Evolutionary conservation across 2,888 invertebrate species (phyloP), one percentile per base, ranked within the genome.

Genomic region (Acanthosepion pharaonis): DNA sequence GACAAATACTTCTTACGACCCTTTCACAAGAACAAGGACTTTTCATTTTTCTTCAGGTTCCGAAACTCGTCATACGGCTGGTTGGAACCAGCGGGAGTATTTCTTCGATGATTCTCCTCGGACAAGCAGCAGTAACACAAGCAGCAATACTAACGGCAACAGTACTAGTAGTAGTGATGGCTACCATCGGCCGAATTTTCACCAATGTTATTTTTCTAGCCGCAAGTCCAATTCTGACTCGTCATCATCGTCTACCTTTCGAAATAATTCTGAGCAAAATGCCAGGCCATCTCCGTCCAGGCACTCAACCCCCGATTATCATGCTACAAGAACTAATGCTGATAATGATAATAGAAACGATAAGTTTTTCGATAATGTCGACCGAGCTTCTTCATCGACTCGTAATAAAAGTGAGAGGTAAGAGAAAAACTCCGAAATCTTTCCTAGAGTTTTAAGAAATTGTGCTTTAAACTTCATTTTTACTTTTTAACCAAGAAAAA

Each of bases 11-110:
- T 53, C 49, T n/a, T 93, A 93, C 28, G 93, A 93, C 28, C 51
- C 93, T 49, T 53, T 11, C 53, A 53, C 93, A 48, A 93, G 49
- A 93, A 93, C 93, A 33, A 93, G 93, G 93, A 93, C 93, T 93
- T 93, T 51, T 51, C 28, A 53, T 49, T 93, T 93, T 20, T 93
- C 78, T 18, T n/a, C 78, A 18, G 78, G 78, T 78, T 15, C 78
- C 78, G 78, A 78, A n/a, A 78, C 78, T 23, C 78, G 78, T n/a
- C n/a, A 78, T 15, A n/a, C 9, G n/a, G 4, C 78, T n/a, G n/a
- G 78, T 78, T 78, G 78, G n/a, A 33, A 15, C 78, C n/a, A 78
- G 33, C 78, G 78, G 78, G 78, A 78, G 20, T 78, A 78, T 78
- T 78, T 78, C 78, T 78, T 78, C 23, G 78, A 78, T 33, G 78